Conservation (phyloP, 2,797 vertebrate genomes). For the Dendrocincla fuliginosa region DNA sequence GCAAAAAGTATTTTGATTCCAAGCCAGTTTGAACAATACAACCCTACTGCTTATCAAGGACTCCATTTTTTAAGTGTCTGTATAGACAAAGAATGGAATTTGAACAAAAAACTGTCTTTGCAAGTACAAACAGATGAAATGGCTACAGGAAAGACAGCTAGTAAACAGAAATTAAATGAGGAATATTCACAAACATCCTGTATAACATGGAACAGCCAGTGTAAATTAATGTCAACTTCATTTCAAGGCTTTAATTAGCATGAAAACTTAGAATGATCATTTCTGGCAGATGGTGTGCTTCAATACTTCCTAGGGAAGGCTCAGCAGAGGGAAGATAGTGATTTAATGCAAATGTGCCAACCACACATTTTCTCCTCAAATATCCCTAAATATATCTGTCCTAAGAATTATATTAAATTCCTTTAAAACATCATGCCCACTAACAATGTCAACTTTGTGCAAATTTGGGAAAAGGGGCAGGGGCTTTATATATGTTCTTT, state of each 20-base stretch:
- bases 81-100: not conserved
- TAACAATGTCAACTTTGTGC: not conserved
- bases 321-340: not conserved
- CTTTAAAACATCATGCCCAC: not conserved
- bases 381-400: not conserved
- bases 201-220: not conserved
- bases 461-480: conserved; percentile 69
- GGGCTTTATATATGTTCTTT: conserved; percentile 83
- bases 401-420: not conserved
- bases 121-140: not conserved
- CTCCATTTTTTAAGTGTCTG: not conserved
- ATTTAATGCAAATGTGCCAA: not conserved
- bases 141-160: not conserved
- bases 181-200: not conserved
- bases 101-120: not conserved
- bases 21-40: not conserved
- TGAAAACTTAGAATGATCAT: not conserved
- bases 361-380: not conserved
- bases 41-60: not conserved
- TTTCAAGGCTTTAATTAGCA: conserved; percentile 8
- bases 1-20: not conserved
- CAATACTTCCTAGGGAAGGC: not conserved
- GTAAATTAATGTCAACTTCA: not conserved
- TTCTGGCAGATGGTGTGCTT: not conserved
- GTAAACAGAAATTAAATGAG: not conserved